Base-by-base conservation (phyloP, 2,797 vertebrate genomes). In the Nannoperca australis region DNA sequence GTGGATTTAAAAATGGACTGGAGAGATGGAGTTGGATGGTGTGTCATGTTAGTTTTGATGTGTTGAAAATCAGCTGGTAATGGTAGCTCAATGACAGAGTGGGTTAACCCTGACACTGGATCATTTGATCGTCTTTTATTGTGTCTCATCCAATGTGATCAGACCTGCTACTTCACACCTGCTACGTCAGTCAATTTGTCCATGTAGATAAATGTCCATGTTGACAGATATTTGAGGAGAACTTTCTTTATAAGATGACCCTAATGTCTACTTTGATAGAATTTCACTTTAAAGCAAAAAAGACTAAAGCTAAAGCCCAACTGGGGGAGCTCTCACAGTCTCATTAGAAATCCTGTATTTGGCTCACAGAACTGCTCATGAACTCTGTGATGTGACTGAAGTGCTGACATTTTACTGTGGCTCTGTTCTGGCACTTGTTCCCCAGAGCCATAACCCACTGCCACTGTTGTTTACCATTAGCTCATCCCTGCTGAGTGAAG, bases 1-100 rank as follows among this genome's bases (percentile, higher is more conserved):
- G 89, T 65, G 81, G 85, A 63, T 79, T 83, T 92, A 85, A 76
- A 89, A 85, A 81, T 85, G 51, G 14, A 27, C 36, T 17, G 13
- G 55, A 54, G 58, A 58, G 62, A 76, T 24, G 34, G 44, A 54
- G 77, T 40, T 38, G 72, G 72, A 70, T 63, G 70, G 22, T 66
- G 45, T 77, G 68, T 32, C 20, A 30, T 36, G 55, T 58, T 79
- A 38, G 69, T 66, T 73, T 32, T 68, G 66, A 79, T 72, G 78
- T 67, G 62, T 51, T 73, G 47, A 53, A 80, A 81, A 76, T 24
- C 53, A 63, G 20, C 45, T 76, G 76, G 71, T 27, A 51, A 18
- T 40, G n/a, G 34, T 45, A 56, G 54, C 53, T 38, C 5, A 9
- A 76, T 20, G 51, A 44, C 18, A 27, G 24, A 49, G 51, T 32